Conservation (phyloP, 35 echinoderm and acorn worm species). For the Ptychodera flava region DNA sequence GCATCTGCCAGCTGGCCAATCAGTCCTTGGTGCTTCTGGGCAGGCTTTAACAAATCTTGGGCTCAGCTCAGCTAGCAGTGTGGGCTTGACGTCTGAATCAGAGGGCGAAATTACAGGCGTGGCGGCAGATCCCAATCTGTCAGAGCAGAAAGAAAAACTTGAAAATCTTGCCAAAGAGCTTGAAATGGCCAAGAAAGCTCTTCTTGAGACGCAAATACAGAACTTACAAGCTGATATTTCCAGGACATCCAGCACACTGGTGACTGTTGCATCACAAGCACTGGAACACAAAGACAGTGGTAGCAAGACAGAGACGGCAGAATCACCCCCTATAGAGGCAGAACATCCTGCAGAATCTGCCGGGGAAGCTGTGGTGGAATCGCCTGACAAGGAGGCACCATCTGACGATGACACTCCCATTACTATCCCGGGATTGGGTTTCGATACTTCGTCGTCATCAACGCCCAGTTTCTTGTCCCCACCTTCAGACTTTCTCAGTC, state of each 20-base stretch:
- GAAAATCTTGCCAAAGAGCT: slow-evolving; percentile 83
- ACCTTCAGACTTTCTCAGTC: neutral
- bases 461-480: neutral
- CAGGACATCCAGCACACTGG: neutral
- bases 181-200: slow-evolving; percentile 91
- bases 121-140: slow-evolving; percentile 47
- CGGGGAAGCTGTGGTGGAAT: neutral
- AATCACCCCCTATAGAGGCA: neutral
- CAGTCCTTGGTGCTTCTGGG: neutral
- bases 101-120: neutral
- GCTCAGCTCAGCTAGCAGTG: neutral
- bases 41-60: neutral
- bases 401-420: neutral
- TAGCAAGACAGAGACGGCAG: neutral
- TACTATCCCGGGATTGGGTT: neutral
- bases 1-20: neutral
- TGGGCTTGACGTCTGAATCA: neutral
- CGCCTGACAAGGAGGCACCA: neutral
- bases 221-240: slow-evolving; percentile 76
- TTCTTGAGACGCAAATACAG: slow-evolving; percentile 90
- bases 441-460: neutral
- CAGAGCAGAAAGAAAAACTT: slow-evolving; percentile 82
- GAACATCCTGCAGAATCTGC: neutral
- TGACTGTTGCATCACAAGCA: neutral
- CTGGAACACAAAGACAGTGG: neutral